A percentile compares a stretch with the other conserved stretches of the same genome.
Evolutionary conservation across 2,113 vertebrate genomes (phyloP).

Genomic region (Myrmecobius fasciatus): DNA sequence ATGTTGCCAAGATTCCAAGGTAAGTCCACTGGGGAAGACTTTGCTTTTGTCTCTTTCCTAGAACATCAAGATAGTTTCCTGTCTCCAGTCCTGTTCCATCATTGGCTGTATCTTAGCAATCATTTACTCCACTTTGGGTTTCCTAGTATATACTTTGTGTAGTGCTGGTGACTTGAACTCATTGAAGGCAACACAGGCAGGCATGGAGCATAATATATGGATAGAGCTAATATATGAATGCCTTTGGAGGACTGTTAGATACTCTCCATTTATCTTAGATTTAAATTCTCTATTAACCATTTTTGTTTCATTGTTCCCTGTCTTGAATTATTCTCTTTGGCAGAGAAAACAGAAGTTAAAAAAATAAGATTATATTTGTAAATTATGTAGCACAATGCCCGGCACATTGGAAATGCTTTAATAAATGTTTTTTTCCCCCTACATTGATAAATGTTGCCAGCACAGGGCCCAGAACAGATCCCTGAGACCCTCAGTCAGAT

Average conservation of each 20-base stretch:
- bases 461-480: too few species aligned
- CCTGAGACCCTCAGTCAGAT: too few species aligned
- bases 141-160: neutral
- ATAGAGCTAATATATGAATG: neutral
- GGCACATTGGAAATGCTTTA: neutral
- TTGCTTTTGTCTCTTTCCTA: neutral
- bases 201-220: neutral
- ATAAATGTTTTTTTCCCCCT: neutral
- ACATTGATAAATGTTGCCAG: neutral
- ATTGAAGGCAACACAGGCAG: neutral
- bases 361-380: neutral
- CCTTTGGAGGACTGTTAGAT: neutral
- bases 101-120: neutral
- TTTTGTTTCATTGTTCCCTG: neutral
- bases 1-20: neutral
- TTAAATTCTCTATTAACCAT: neutral
- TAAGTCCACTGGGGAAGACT: neutral
- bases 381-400: neutral
- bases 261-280: neutral
- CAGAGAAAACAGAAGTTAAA: neutral
- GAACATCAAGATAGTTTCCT: neutral
- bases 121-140: neutral
- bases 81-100: neutral
- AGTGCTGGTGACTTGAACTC: neutral
- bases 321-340: neutral